Conservation (phyloP, 2,797 vertebrate species). For the Podargus strigoides region DNA sequence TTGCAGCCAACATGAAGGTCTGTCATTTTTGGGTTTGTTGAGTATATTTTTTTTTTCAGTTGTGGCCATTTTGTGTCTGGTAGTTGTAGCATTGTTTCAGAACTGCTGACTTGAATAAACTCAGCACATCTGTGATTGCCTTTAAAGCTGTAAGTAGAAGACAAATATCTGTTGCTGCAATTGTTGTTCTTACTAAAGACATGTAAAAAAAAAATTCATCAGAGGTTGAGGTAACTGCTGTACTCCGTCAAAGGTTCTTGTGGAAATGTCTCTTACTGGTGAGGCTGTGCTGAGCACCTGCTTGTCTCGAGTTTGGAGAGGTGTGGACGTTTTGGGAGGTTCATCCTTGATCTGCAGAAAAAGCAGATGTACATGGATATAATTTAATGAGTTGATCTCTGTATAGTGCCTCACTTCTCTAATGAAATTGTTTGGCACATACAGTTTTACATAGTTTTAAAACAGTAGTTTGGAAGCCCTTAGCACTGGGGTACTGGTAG, state of each 20-base stretch:
- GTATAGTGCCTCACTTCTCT: neutral
- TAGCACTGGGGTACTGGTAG: neutral
- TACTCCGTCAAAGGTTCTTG: neutral
- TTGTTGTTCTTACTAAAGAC: neutral
- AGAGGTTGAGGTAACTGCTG: neutral
- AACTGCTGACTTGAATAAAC: neutral
- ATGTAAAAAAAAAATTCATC: neutral
- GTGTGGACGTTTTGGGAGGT: neutral
- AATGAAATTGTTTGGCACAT: neutral
- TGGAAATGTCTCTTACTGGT: neutral
- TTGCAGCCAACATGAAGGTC: neutral
- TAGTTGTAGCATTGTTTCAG: neutral
- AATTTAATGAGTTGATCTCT: neutral
- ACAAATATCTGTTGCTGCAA: neutral
- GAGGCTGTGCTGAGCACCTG: rapidly evolving
- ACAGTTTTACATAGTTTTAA: neutral
- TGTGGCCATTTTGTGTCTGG: neutral
- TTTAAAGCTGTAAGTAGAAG: neutral
- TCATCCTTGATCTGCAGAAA: neutral
- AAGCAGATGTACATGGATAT: neutral
- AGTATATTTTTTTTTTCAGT: neutral
- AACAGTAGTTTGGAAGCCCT: neutral
- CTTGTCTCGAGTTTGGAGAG: neutral
- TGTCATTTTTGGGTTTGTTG: neutral
- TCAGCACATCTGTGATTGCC: neutral